Evolutionary conservation across 2,888 invertebrate genomes (phyloP).

Genomic region (Abrostola tripartita): DNA sequence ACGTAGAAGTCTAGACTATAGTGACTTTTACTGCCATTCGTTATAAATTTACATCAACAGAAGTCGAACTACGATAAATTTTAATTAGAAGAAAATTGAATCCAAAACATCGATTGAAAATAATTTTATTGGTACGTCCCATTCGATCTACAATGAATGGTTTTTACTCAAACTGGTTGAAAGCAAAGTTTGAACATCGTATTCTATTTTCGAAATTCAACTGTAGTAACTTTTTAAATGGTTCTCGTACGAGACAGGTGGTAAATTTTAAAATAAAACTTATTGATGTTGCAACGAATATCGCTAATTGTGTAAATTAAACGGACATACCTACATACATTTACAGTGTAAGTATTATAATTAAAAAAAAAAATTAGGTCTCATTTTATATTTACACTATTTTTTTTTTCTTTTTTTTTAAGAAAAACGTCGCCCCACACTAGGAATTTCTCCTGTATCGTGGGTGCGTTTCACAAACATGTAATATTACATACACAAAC

Average conservation of each 20-base stretch:
- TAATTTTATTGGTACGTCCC: slow-evolving; percentile 72
- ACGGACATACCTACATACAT: too few species aligned
- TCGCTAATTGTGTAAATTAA: neutral
- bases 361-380: too few species aligned
- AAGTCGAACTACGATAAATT: slow-evolving; percentile 64
- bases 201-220: slow-evolving; percentile 76
- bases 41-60: slow-evolving; percentile 56
- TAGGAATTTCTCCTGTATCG: too few species aligned
- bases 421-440: too few species aligned
- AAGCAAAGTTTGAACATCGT: slow-evolving; percentile 79
- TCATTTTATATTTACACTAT: too few species aligned
- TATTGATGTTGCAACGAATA: slow-evolving; percentile 9
- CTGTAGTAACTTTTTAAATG: slow-evolving; percentile 66
- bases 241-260: slow-evolving; percentile 42
- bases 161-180: slow-evolving; percentile 71
- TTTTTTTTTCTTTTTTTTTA: too few species aligned
- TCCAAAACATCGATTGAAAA: slow-evolving; percentile 71
- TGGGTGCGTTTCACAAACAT: too few species aligned
- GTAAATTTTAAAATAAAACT: slow-evolving; percentile 37
- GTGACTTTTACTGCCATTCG: slow-evolving; percentile 51
- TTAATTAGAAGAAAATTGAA: slow-evolving; percentile 75
- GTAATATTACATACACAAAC: too few species aligned
- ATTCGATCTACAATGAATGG: slow-evolving; percentile 74
- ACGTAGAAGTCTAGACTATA: slow-evolving; percentile 53
- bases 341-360: too few species aligned